phyloP scores from a whole-genome alignment of 2,888 invertebrate genomes.

The Biston betularia region DNA sequence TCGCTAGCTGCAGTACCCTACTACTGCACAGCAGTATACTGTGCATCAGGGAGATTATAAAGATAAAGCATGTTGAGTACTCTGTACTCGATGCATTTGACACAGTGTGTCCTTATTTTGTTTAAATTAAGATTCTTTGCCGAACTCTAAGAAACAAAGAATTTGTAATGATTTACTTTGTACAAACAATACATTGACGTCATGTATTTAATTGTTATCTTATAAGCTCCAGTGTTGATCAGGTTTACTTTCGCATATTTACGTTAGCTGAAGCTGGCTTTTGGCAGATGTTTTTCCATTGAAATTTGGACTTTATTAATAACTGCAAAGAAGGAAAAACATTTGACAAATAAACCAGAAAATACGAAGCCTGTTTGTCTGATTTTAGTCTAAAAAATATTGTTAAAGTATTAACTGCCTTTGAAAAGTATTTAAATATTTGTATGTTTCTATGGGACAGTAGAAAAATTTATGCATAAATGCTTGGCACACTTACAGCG shows the following conservation, averaged over 20 bases:
- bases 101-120: neutral
- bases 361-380: conserved; percentile 6
- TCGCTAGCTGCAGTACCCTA: too few species aligned
- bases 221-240: conserved; percentile 35
- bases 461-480: neutral
- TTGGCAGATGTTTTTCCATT: conserved; percentile 4
- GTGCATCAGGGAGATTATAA: too few species aligned
- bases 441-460: neutral
- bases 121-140: neutral
- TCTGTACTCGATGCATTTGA: too few species aligned
- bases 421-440: too few species aligned
- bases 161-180: conserved; percentile 33
- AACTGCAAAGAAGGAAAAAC: neutral
- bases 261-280: conserved; percentile 2
- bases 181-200: conserved; percentile 41
- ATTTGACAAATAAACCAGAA: neutral
- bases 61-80: too few species aligned
- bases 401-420: conserved; percentile 3
- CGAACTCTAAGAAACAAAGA: conserved; percentile 17
- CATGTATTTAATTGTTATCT: conserved; percentile 31
- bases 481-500: too few species aligned
- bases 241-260: conserved; percentile 24
- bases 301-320: conserved; percentile 9
- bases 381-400: neutral
- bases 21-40: too few species aligned